A percentile compares a stretch with the other conserved stretches of the same genome.
phyloP scores from a whole-genome alignment of 1,140 invertebrate species.

The Lepidurus packardi region DNA sequence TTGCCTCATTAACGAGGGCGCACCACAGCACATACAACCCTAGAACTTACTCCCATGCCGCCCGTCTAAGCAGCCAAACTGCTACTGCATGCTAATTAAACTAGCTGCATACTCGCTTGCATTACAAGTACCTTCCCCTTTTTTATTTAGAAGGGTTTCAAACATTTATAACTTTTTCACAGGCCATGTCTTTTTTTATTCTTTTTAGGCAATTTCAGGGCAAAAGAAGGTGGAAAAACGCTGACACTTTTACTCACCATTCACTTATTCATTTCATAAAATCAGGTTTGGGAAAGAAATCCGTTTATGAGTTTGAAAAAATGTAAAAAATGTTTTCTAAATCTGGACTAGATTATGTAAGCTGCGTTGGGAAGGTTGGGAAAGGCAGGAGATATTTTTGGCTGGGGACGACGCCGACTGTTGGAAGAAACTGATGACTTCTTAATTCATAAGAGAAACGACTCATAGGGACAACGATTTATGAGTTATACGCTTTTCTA shows the following conservation, averaged over 20 bases:
- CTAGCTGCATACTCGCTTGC: slow-evolving; percentile 8
- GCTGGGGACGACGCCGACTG: neutral
- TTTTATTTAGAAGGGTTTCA: neutral
- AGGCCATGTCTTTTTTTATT: no score
- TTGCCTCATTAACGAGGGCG: slow-evolving; percentile 17
- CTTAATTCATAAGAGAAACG: neutral
- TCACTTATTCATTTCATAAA: no score
- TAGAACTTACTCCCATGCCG: neutral
- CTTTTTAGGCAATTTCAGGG: no score
- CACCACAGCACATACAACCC: slow-evolving; percentile 13
- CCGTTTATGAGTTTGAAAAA: no score
- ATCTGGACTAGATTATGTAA: no score
- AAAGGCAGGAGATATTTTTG: neutral
- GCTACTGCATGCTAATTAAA: slow-evolving; percentile 19
- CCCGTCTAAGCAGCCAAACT: slow-evolving; percentile 5
- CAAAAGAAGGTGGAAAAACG: no score
- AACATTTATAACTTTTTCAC: neutral
- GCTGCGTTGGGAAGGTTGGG: no score
- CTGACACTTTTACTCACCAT: no score
- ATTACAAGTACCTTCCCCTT: neutral
- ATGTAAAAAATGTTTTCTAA: no score
- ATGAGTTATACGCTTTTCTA: neutral
- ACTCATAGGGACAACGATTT: neutral
- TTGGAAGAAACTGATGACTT: neutral
- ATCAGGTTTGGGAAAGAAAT: no score